Percentiles rank a stretch among this genome's conserved stretches.
Evolutionary conservation across 2,888 invertebrate species (phyloP).

Genomic region (Dolichopus griseipennis): DNA sequence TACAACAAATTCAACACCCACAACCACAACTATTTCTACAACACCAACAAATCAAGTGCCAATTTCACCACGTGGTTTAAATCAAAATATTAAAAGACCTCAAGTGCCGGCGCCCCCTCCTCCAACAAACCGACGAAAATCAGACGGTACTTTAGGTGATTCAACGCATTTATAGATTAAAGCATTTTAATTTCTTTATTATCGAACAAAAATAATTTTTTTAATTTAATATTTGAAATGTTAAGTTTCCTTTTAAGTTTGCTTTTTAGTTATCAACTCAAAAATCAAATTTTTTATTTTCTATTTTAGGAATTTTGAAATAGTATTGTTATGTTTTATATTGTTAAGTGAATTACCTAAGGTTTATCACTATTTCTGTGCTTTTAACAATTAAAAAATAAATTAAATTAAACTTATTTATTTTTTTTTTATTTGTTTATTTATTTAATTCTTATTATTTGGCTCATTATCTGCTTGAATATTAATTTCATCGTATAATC

Average conservation of each 20-base stretch:
- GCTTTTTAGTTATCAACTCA: background rate
- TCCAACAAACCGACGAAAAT: slow-evolving; percentile 22
- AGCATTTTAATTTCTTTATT: background rate
- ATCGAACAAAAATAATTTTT: background rate
- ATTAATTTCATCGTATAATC: too few species aligned
- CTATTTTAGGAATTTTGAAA: background rate
- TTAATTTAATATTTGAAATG: slow-evolving; percentile 3
- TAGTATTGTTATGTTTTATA: background rate
- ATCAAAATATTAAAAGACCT: slow-evolving; percentile 24
- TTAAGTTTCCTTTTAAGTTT: background rate
- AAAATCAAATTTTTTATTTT: background rate
- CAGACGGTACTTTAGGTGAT: slow-evolving; percentile 21
- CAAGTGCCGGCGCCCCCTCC: slow-evolving; percentile 25
- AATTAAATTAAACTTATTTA: background rate
- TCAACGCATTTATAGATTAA: slow-evolving; percentile 22
- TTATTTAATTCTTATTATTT: too few species aligned
- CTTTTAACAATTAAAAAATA: slow-evolving; percentile 3
- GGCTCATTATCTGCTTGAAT: too few species aligned
- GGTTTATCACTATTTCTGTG: slow-evolving; percentile 2
- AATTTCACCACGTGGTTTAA: slow-evolving; percentile 24
- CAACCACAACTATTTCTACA: background rate
- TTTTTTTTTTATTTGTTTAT: too few species aligned
- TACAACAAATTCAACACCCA: background rate
- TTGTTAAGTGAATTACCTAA: slow-evolving; percentile 4
- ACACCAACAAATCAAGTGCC: slow-evolving; percentile 20